Conservation (phyloP, 2,888 invertebrate genomes). For the Pediacus dermestoides region DNA sequence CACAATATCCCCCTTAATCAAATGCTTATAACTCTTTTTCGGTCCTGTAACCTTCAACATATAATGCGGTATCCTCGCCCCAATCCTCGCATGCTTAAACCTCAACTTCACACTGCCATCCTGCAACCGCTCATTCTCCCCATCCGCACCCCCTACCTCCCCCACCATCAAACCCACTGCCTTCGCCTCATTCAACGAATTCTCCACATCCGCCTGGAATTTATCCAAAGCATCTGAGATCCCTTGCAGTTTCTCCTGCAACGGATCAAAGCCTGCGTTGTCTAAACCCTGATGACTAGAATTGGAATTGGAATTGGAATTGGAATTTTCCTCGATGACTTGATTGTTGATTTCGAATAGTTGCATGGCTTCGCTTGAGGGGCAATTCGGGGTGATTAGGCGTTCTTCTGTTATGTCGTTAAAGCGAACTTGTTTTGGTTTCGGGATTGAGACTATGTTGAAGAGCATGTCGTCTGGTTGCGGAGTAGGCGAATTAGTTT, state of each 20-base stretch:
- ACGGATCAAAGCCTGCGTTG: constrained; percentile 35
- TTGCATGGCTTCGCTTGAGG: too few relatives aligned
- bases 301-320: too few relatives aligned
- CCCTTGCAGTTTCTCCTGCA: constrained; percentile 37
- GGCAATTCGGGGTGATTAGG: too few relatives aligned
- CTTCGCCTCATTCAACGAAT: constrained; percentile 45
- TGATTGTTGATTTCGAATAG: too few relatives aligned
- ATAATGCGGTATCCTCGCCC: constrained; percentile 26
- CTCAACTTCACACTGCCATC: constrained; percentile 37
- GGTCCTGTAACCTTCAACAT: constrained; percentile 25
- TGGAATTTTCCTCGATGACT: too few relatives aligned
- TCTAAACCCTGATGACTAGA: too few relatives aligned
- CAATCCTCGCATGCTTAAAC: constrained; percentile 38
- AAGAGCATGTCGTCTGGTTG: too few relatives aligned
- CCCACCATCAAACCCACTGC: constrained; percentile 35
- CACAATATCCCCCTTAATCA: constrained; percentile 44
- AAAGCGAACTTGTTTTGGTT: too few relatives aligned
- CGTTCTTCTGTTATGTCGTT: constrained; percentile 37
- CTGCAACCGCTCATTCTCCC: constrained; percentile 32
- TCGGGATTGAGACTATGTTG: too few relatives aligned
- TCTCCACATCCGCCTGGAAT: constrained; percentile 47
- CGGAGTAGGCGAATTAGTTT: too few relatives aligned
- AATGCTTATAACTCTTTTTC: constrained; percentile 41
- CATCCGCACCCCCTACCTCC: constrained; percentile 35
- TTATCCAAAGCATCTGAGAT: constrained; percentile 40